A percentile compares a stretch with the other conserved stretches of the same genome.
phyloP scores from a whole-genome alignment of 2,797 vertebrate species.

The Podarcis lilfordi region DNA sequence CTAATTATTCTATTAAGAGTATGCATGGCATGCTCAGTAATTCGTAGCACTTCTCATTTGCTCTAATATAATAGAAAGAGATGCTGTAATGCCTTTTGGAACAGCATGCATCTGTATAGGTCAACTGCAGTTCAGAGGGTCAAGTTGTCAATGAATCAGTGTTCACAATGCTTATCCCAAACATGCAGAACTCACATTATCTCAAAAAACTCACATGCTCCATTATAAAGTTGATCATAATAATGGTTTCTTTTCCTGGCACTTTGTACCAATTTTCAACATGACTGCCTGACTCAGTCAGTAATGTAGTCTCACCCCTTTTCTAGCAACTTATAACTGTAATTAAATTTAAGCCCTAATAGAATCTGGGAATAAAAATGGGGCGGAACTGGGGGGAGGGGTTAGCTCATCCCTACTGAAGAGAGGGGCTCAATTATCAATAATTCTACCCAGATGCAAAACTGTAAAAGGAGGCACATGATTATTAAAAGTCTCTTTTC shows the following conservation, averaged over 20 bases:
- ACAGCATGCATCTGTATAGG: neutral
- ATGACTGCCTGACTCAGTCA: neutral
- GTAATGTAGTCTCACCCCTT: neutral
- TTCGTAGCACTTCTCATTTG: neutral
- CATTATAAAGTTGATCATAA: neutral
- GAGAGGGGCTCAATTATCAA: neutral
- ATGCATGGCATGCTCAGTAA: neutral
- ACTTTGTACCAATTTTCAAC: neutral
- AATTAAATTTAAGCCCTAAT: neutral
- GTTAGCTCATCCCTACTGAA: neutral
- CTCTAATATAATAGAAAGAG: neutral
- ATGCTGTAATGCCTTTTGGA: neutral
- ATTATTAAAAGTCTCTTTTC: neutral
- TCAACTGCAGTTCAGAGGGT: neutral
- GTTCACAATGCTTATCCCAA: neutral
- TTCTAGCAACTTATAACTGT: too few relatives aligned
- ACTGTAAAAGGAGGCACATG: neutral
- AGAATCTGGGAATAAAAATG: neutral
- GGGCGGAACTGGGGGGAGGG: neutral
- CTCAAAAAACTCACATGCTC: neutral
- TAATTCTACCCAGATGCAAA: neutral
- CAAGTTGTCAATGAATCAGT: neutral
- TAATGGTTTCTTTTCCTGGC: neutral
- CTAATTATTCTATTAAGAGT: slow-evolving; percentile 11
- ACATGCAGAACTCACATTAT: neutral